Evolutionary conservation across 2,797 vertebrate species (phyloP), one percentile per base, ranked within the genome.

Genomic region (Catharus ustulatus): DNA sequence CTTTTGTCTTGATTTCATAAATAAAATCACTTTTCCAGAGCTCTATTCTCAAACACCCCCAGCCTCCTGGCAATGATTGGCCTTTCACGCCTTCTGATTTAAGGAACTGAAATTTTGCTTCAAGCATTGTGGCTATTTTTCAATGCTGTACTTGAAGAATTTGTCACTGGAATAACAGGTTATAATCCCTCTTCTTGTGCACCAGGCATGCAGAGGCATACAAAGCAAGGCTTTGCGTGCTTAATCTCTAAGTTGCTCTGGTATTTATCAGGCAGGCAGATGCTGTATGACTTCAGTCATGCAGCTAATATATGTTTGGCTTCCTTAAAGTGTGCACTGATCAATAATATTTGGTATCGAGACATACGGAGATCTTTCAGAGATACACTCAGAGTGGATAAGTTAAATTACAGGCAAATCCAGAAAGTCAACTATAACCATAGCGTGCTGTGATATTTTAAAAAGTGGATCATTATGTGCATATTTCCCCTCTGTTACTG

Each of bases 311-410:
- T 24, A 55, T 32, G 40, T 78, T 45, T 90, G 48, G 81, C 72
- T 78, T 89, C 42, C 67, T 82, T 66, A n/a, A 34, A n/a, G 15
- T 84, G 42, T 76, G 38, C 38, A 69, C 57, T 58, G 52, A 66
- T 72, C 42, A 46, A 2, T 54, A 49, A 38, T 52, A 27, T 68
- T 81, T 87, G 74, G 15, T 85, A 51, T 69, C 15, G 38, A 58
- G 64, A 91, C 48, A 36, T 46, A 42, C n/a, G 67, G 76, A 66
- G 27, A 57, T 86, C 74, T 92, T 94, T 91, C 57, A 92, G 79
- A 87, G 54, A 8, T n/a, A 5, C 4, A 15, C 15, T 74, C 0
- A 0, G 32, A 40, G 19, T 6, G 49, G 13, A 2, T 40, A 46
- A 34, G 11, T 49, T 84, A 45, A 90, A 66, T 54, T 64, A 18